Evolutionary conservation across 2,113 vertebrate species (phyloP).

Genomic region (Myxocyprinus asiaticus): DNA sequence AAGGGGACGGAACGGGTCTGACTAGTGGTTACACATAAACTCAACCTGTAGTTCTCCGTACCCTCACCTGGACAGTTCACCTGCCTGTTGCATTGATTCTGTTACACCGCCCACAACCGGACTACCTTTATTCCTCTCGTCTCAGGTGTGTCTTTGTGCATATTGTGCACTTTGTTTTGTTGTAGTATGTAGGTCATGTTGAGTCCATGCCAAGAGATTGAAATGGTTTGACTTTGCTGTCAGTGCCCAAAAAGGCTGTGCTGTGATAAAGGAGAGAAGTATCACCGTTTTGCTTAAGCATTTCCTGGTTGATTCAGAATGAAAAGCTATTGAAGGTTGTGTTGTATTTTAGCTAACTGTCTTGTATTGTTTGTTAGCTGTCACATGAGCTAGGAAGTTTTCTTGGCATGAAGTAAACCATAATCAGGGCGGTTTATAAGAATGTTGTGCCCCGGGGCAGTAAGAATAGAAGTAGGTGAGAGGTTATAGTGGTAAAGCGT

Average conservation of each 20-base stretch:
- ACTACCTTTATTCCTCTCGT: not conserved
- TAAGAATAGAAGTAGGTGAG: conserved; percentile 52
- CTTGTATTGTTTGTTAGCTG: not conserved
- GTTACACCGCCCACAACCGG: not conserved
- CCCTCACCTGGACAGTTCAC: not conserved
- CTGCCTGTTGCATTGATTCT: not conserved
- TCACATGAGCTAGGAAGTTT: not conserved
- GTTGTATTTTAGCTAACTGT: too few relatives aligned
- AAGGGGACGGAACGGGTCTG: conserved; percentile 29
- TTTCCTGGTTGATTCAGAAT: too few relatives aligned
- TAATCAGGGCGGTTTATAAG: not conserved
- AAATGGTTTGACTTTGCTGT: not conserved
- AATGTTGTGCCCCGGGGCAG: not conserved
- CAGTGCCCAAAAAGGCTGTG: not conserved
- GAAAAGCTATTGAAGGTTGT: not conserved
- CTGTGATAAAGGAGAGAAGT: not conserved
- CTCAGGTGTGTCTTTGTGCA: conserved; percentile 37
- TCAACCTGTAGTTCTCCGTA: not conserved
- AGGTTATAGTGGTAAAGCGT: conserved; percentile 44
- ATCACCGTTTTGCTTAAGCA: too few relatives aligned
- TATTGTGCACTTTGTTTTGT: not conserved
- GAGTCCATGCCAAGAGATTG: not conserved
- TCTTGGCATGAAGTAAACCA: not conserved
- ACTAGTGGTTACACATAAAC: conserved; percentile 23
- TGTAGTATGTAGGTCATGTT: not conserved